Evolutionary conservation across 2,888 invertebrate genomes (phyloP), one percentile per base, ranked within the genome.

Genomic region (Patella depressa): DNA sequence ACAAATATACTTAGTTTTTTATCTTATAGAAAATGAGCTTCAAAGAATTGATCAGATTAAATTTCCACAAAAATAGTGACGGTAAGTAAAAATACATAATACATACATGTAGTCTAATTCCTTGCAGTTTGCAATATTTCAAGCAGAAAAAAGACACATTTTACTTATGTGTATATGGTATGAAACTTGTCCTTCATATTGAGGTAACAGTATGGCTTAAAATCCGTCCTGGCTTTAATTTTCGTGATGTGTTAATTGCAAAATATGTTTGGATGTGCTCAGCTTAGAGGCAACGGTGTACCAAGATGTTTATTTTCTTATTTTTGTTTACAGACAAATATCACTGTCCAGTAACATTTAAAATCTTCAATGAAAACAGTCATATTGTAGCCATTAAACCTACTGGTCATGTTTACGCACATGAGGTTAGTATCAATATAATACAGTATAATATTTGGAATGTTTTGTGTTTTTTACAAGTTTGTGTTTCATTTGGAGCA

Each of bases 371-470:
- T 0, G 97, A 97, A 88, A 97, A 97, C 91, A 96, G 97, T 0
- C 96, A 98, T 88, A 97, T 99, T 91, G 97, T 97, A 34, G 96
- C 97, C 0, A 94, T 98, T 80, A 94, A 94, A 76, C 95, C 95
- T 0, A 98, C 97, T 12, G 99, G 99, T 53, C 99, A 99, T 94
- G 98, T 99, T 0, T 99, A 95, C 91, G 96, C 96, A 0, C 94
- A 95, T 93, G 98, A 99, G 88, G 94, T 93, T 88, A 87, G 85
- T 81, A 14, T 11, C 24, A 19, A 12, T 3, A 65, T 24, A 12
- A 24, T 14, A 24, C 29, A 29, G 3, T 29, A 29, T 1, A 45
- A 45, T 65, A 1, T 65, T 17, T 11, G 17, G 24, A n/a, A 15
- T 65, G 7, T n/a, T 59, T 59, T 59, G 0, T 59, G 15, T 59